Percentiles rank a stretch among this genome's conserved stretches.
These are phyloP conservation scores for Mesocentrotus franciscanus DNA, from an alignment of 53 echinoderm and acorn worm species.

Conservation along the genomic window DNA sequence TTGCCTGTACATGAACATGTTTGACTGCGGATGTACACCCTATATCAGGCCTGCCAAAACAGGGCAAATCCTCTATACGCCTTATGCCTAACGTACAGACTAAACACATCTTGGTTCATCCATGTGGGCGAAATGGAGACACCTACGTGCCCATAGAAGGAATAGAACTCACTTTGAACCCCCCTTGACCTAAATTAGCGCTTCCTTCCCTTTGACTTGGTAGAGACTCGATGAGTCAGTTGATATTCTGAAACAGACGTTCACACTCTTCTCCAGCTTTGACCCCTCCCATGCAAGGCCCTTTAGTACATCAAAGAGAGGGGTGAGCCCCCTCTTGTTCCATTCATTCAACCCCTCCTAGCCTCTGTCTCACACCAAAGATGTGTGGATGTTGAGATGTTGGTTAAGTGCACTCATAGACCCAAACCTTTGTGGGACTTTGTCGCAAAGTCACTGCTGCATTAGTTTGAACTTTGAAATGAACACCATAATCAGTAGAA, in stretches of 20 bases:
- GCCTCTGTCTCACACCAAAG: not conserved
- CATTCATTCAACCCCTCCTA: not conserved
- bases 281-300: not conserved
- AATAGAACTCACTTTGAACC: slow-evolving; percentile 32
- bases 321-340: not conserved
- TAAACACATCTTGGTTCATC: not conserved
- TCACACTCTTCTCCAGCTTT: not conserved
- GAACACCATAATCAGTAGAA: no score
- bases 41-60: not conserved
- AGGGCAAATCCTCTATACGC: not conserved
- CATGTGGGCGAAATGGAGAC: not conserved
- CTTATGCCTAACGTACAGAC: not conserved
- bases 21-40: not conserved
- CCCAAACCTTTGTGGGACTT: no score
- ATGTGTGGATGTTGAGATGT: not conserved
- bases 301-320: not conserved
- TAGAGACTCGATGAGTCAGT: slow-evolving; percentile 19
- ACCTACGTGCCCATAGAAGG: slow-evolving; percentile 6
- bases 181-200: slow-evolving; percentile 11
- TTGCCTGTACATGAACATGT: not conserved
- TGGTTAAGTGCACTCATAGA: no score
- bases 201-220: slow-evolving; percentile 37
- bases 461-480: no score
- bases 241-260: slow-evolving; percentile 10
- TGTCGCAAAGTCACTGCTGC: no score